These are phyloP conservation scores for Schrankia costaestrigalis DNA, from an alignment of 2,888 invertebrate genomes.

Conservation along the genomic window DNA sequence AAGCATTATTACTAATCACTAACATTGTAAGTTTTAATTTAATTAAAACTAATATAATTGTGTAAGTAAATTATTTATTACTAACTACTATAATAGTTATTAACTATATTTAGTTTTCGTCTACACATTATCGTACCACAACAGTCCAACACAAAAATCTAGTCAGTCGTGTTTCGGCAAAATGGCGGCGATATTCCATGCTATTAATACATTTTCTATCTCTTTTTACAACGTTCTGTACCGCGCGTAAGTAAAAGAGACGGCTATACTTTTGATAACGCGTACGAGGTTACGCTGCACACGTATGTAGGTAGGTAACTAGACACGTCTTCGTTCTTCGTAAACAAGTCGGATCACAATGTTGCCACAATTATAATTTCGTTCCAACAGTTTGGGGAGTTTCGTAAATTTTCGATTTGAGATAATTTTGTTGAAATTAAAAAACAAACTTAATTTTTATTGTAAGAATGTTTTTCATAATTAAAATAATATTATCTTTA, in stretches of 20 bases:
- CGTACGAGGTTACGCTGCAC: conserved; percentile 62
- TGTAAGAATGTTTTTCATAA: too few relatives aligned
- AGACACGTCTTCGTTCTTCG: conserved; percentile 76
- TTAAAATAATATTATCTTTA: too few relatives aligned
- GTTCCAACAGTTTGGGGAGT: conserved; percentile 17
- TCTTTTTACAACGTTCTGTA: conserved; percentile 35
- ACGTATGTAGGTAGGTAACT: conserved; percentile 73
- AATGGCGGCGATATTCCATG: conserved; percentile 72
- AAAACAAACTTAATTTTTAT: too few relatives aligned
- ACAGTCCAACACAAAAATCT: conserved; percentile 52
- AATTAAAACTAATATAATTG: conserved; percentile 13
- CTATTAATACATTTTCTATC: conserved; percentile 68
- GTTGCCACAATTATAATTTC: conserved; percentile 50
- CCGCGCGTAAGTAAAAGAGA: conserved; percentile 48
- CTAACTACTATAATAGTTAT: conserved; percentile 11
- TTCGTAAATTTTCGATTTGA: too few relatives aligned
- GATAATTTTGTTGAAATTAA: too few relatives aligned
- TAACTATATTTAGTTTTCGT: conserved; percentile 25
- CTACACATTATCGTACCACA: conserved; percentile 43
- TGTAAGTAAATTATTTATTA: conserved; percentile 12
- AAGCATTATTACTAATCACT: conserved; percentile 26
- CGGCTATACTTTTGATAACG: conserved; percentile 55
- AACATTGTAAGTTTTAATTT: conserved; percentile 13
- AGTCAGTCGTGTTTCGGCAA: conserved; percentile 66
- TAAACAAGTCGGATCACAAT: conserved; percentile 65